Base-by-base conservation (phyloP, 2,888 invertebrate genomes). In the Dugesia japonica region DNA sequence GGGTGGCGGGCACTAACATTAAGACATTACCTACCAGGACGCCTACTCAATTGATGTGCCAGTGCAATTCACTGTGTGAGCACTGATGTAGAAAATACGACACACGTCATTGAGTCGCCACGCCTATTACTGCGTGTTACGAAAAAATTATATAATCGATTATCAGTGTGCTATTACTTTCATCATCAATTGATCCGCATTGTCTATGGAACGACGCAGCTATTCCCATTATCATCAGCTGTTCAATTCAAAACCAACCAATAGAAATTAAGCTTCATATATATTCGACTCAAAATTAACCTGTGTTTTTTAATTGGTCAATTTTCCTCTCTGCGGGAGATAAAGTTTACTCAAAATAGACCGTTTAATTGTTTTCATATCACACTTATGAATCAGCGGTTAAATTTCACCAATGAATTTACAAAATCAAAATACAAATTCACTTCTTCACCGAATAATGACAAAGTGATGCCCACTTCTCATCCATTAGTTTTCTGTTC, bases 401-500 rank as follows among this genome's bases (percentile, higher is more conserved):
- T 56, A 4, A 56, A 56, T n/a, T 56, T 56, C 23, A 56, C 56
- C 56, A 56, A 4, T n/a, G 23, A 56, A 9, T 56, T 56, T 7
- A 56, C 56, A 1, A 56, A 56, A 56, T 56, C 56, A 1, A 56
- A 56, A n/a, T 56, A 56, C 56, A 56, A 56, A 56, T n/a, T 56
- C n/a, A 23, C 1, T 56, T 13, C 56, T 20, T 56, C 56, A n/a
- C 9, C 17, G 4, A 9, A 4, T 4, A 56, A 4, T 13, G 56
- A 56, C 1, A 56, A 56, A n/a, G 17, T 56, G 4, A n/a, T 56
- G 4, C 23, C 56, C 4, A 56, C 56, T n/a, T 56, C 56, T 56
- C 56, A 56, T 56, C 95, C 97, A 9, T 92, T 94, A 86, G 91
- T 95, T 86, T 88, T 97, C 83, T 97, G 97, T 86, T 92, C 94